phyloP scores from a whole-genome alignment of 2,888 invertebrate genomes.

The Brachyptera risi region DNA sequence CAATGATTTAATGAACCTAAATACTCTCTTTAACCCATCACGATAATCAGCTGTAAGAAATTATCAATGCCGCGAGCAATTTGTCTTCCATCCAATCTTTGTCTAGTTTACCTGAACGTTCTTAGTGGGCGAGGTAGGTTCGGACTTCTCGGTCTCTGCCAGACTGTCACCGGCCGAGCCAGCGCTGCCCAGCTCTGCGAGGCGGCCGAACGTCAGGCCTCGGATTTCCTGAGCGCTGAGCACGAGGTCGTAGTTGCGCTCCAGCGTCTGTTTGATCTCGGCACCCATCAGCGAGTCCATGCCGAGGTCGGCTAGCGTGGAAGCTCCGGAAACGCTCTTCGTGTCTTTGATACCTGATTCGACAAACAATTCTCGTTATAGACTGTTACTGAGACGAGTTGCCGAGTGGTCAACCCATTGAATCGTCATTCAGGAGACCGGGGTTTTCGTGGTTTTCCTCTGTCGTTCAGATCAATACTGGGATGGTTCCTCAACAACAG shows the following conservation, averaged over 20 bases:
- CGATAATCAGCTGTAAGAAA: too few relatives aligned
- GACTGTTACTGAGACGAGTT: too few relatives aligned
- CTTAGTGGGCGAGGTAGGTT: constrained; percentile 2
- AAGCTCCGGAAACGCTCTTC: constrained; percentile 67
- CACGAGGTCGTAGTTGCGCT: constrained; percentile 86
- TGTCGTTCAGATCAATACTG: too few relatives aligned
- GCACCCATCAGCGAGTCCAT: constrained; percentile 99
- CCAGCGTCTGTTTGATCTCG: constrained; percentile 94
- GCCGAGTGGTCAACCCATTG: too few relatives aligned
- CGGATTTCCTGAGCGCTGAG: constrained; percentile 90
- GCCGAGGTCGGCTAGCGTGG: constrained; percentile 88
- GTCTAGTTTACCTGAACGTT: constrained; percentile 13
- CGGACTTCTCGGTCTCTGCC: constrained; percentile 28
- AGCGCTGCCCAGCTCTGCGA: constrained; percentile 55
- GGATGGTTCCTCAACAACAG: too few relatives aligned
- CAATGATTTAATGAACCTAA: too few relatives aligned
- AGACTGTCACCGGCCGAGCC: constrained; percentile 21
- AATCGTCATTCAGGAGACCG: too few relatives aligned
- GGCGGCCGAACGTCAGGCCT: constrained; percentile 69
- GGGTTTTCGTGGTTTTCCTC: too few relatives aligned
- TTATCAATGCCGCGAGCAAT: too few relatives aligned
- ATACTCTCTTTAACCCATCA: too few relatives aligned
- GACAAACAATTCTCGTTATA: constrained; percentile 23
- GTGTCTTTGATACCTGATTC: constrained; percentile 85
- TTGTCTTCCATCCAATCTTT: too few relatives aligned